Evolutionary conservation across 2,113 vertebrate species (phyloP).

Genomic region (Mellivora capensis): DNA sequence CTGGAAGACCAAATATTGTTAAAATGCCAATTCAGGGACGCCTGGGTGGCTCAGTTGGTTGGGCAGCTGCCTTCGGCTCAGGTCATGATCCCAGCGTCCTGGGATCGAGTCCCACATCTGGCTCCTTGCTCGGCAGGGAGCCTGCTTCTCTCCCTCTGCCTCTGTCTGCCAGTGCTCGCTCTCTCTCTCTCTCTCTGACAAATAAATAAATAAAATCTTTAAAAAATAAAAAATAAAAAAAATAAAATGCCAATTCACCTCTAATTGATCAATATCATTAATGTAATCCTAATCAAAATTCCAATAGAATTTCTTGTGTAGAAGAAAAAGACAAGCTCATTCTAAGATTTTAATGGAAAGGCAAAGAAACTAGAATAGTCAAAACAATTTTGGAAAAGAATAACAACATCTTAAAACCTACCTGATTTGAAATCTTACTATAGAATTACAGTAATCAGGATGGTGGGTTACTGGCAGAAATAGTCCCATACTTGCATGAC

Average conservation of each 20-base stretch:
- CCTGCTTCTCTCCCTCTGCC: too few relatives aligned
- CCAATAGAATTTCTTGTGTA: not conserved
- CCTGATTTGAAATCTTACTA: not conserved
- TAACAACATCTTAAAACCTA: not conserved
- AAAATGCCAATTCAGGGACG: not conserved
- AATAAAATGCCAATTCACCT: not conserved
- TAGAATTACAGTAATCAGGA: not conserved
- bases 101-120: too few relatives aligned
- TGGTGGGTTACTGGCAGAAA: not conserved
- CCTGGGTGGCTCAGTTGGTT: too few relatives aligned
- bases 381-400: not conserved
- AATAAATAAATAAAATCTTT: too few relatives aligned
- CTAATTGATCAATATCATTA: not conserved
- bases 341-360: not conserved
- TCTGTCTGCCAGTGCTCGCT: too few relatives aligned
- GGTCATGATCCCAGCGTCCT: too few relatives aligned
- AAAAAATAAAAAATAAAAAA: too few relatives aligned
- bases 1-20: not conserved
- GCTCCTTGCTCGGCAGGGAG: too few relatives aligned
- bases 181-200: too few relatives aligned
- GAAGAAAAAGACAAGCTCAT: not conserved
- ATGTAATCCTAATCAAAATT: not conserved
- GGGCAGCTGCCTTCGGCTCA: too few relatives aligned
- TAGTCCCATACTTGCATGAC: not conserved
- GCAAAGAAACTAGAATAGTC: not conserved